Conservation (phyloP, 2,888 invertebrate species). For the Sericinus montela region DNA sequence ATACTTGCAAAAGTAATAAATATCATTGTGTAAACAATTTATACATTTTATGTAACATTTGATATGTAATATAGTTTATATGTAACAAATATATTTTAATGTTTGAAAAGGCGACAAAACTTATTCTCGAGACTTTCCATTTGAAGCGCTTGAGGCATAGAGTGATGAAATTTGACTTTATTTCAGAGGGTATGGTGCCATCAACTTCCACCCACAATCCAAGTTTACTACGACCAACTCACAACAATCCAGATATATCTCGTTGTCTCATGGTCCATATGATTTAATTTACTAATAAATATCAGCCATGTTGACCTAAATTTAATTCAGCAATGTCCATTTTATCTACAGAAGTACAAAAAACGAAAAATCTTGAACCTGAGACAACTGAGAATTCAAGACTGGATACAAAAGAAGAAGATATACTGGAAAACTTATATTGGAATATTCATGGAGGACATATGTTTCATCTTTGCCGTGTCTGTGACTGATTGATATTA, state of each 20-base stretch:
- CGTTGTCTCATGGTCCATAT: constrained; percentile 82
- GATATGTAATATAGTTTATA: too few species aligned
- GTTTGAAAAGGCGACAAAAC: constrained; percentile 65
- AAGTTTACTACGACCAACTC: constrained; percentile 73
- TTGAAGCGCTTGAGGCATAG: constrained; percentile 45
- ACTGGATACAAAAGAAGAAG: constrained; percentile 70
- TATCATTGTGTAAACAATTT: too few species aligned
- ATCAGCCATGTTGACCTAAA: constrained; percentile 31
- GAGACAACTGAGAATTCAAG: constrained; percentile 68
- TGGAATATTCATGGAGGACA: constrained; percentile 82
- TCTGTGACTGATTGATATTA: constrained; percentile 45
- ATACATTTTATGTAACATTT: too few species aligned
- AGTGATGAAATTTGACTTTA: constrained; percentile 74
- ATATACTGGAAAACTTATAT: constrained; percentile 77
- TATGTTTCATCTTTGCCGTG: constrained; percentile 75
- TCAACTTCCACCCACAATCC: constrained; percentile 67
- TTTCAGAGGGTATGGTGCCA: constrained; percentile 78
- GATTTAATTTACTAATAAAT: constrained; percentile 64
- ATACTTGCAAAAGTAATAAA: too few species aligned
- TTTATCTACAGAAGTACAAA: constrained; percentile 79
- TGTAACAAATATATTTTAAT: too few species aligned
- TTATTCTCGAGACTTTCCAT: constrained; percentile 52
- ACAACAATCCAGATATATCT: constrained; percentile 81
- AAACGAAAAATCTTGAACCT: constrained; percentile 66
- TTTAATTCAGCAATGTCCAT: constrained; percentile 64